Evolutionary conservation across 64 coral and sea anemone genomes (phyloP), one percentile per base, ranked within the genome.

Genomic region (Acropora tenuis): DNA sequence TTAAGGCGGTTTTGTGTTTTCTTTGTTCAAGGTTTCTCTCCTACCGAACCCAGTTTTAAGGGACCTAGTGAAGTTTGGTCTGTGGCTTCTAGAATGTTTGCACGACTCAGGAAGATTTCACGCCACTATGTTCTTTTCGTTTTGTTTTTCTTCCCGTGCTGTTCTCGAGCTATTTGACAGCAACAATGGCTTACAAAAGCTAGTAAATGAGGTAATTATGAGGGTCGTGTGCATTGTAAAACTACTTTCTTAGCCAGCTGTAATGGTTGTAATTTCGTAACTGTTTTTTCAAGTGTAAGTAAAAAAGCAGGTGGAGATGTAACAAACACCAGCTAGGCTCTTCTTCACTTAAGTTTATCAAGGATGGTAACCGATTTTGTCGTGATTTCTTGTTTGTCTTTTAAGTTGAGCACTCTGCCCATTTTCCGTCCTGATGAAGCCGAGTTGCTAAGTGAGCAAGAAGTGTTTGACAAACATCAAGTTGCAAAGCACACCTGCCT

Each of bases 101-200:
- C 97, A 99, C 85, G 94, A 96, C 47, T 99, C 94, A 1, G 97
- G 97, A 0, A 88, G 90, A 58, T 98, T 90, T 89, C 97, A 98
- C 11, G 97, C 97, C 6, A 96, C 94, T 8, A 83, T 83, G 40
- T 41, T 78, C 8, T 81, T 53, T 18, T 95, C 93, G 93, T 93
- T 18, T 74, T 83, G 49, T 95, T 93, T 0, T 71, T 98, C 47
- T 88, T 68, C 41, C 93, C 93, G 44, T 50, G 89, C 18, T 2
- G 86, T 98, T 30, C 71, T 95, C 8, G 96, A 98, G 59, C 60
- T 98, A 41, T 98, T 98, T 91, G 96, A 98, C 58, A 81, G 58
- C 13, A 92, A 93, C 41, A 94, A 98, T 80, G 96, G 96, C 42
- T 80, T 98, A 68, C 78, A 94, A 59, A 98, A 95, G 42, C 77